Base-by-base conservation (phyloP, 2,888 invertebrate species). In the Chaetogeoica ovagalla region DNA sequence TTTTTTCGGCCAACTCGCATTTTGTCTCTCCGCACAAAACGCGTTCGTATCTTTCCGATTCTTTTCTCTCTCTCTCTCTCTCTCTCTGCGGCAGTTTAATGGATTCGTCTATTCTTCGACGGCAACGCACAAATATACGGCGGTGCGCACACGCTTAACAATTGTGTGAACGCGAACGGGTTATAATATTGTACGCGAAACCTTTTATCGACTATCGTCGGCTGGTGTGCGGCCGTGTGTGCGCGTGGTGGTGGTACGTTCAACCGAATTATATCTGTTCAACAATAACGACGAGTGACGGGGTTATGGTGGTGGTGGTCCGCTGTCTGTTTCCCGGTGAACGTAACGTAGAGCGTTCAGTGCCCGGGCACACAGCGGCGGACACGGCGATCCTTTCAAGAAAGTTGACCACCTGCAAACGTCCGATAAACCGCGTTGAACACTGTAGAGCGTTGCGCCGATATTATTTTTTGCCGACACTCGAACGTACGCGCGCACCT, bases 301-400 rank as follows among this genome's bases (percentile, higher is more conserved):
- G n/a, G n/a, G n/a, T n/a, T n/a, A n/a, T n/a, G n/a, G n/a, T n/a
- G n/a, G n/a, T n/a, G 69, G 8, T n/a, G 8, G 48, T 17, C 0
- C 23, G 4, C 30, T 30, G 30, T 30, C 11, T 52, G 37, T 52
- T 63, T 52, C n/a, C 13, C 15, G 37, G 17, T 60, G 11, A 62
- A n/a, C 57, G 5, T 57, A 62, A 39, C 21, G 63, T 55, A 19
- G 7, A 65, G n/a, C 39, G 30, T 17, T 1, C 21, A 17, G 11
- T 15, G 52, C 21, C 9, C 8, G 19, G 13, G 43, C 5, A 8
- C 3, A 5, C 1, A 19, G 23, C 30, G 2, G 15, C 62, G 11
- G n/a, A 62, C n/a, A n/a, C n/a, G n/a, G n/a, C 13, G 52, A 65
- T 74, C 52, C n/a, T 57, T 74, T 74, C 74, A 65, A 23, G 11